Conservation (phyloP, 2,888 invertebrate species). For the Aphidoletes aphidimyza region DNA sequence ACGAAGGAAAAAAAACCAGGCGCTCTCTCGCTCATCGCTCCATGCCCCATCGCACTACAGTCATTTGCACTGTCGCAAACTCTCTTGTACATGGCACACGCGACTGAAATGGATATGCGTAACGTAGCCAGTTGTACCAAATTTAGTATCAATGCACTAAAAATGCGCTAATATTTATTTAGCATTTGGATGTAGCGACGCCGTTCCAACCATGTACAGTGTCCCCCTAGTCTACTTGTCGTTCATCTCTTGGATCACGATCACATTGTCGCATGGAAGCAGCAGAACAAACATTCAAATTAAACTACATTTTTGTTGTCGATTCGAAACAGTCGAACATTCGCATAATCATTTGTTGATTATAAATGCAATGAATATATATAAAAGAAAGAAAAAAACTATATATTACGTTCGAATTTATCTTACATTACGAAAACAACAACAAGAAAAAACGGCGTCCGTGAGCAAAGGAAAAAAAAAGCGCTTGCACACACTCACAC, state of each 20-base stretch:
- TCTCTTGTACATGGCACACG: background rate
- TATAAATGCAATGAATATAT: background rate
- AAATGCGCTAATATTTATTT: slow-evolving; percentile 39
- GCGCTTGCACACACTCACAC: background rate
- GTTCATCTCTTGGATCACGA: background rate
- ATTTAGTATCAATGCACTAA: slow-evolving; percentile 35
- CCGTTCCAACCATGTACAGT: background rate
- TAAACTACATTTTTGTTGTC: background rate
- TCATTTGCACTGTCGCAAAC: background rate
- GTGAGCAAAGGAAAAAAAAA: background rate
- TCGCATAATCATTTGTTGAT: background rate
- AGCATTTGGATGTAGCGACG: background rate
- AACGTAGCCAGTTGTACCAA: background rate
- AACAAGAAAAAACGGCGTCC: background rate
- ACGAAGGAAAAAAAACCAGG: too few relatives aligned
- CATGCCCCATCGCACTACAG: too few relatives aligned
- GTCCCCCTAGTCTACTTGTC: background rate
- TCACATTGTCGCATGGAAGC: background rate
- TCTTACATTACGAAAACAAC: slow-evolving; percentile 14
- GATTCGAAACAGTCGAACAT: background rate
- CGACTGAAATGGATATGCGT: background rate
- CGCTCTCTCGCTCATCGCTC: too few relatives aligned
- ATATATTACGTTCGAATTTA: background rate
- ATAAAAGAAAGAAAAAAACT: background rate
- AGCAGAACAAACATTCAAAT: slow-evolving; percentile 6